Evolutionary conservation across 1,140 invertebrate genomes (phyloP), one percentile per base, ranked within the genome.

Genomic region (Saccostrea echinata): DNA sequence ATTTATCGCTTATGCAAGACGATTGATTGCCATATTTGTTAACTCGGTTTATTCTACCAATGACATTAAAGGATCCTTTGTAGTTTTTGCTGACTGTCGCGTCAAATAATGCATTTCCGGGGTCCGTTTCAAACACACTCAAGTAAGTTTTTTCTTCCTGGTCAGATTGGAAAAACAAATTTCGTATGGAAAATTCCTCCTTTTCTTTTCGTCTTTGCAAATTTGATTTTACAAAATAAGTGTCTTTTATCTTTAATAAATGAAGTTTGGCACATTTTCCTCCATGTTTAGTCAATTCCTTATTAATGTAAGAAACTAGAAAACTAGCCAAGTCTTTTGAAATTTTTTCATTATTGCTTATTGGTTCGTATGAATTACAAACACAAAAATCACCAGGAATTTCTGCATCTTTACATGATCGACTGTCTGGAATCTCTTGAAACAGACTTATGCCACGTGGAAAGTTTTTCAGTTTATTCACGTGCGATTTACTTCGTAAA

Each of bases 311-410:
- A 24, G 61, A 24, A 0, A 94, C 90, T 21, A 94, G 64, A 12
- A 83, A 86, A 11, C 80, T 27, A 24, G 88, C 92, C 11, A 91
- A 87, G n/a, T 53, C 21, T 24, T 83, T 18, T 2, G 89, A 61
- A 13, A 18, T n/a, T 61, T n/a, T 82, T 4, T 64, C 33, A 13
- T 86, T 80, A 43, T 71, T 83, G 43, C 84, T 81, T 0, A 89
- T 33, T 4, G 33, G 51, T n/a, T 88, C 89, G 18, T 52, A n/a
- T 55, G 84, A 35, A 55, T 95, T 92, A 91, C 95, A 96, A 16
- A 94, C 92, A 88, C 95, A 96, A 91, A 93, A 95, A 87, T 95
- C 95, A 57, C 94, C 92, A 0, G 94, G 92, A 71, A 96, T 94
- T 21, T 90, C 90, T 0, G 95, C 95, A 24, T 92, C 84, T 30